A percentile compares a stretch with the other conserved stretches of the same genome.
Conservation (phyloP, 2,888 invertebrate genomes). For the Sphinx pinastri region DNA sequence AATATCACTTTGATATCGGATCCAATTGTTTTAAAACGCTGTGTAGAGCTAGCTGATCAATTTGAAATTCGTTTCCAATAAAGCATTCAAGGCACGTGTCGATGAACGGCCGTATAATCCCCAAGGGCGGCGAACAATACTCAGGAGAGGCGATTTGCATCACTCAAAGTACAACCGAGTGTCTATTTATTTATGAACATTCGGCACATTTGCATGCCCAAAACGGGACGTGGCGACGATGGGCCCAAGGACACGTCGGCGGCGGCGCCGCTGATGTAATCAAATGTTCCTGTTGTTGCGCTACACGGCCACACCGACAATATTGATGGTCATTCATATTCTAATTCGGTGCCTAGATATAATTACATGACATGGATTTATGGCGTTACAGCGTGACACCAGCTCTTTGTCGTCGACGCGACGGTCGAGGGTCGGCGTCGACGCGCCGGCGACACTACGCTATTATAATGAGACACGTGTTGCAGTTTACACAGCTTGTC, state of each 20-base stretch:
- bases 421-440: slow-evolving; percentile 17
- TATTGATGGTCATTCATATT: slow-evolving; percentile 67
- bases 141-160: slow-evolving; percentile 76
- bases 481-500: slow-evolving; percentile 66
- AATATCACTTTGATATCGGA: slow-evolving; percentile 19
- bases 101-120: slow-evolving; percentile 64
- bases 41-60: slow-evolving; percentile 56
- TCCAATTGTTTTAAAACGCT: slow-evolving; percentile 54
- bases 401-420: slow-evolving; percentile 49
- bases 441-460: slow-evolving; percentile 46
- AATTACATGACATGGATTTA: slow-evolving; percentile 66
- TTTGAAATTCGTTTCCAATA: slow-evolving; percentile 71
- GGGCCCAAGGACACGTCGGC: slow-evolving; percentile 58
- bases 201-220: slow-evolving; percentile 77
- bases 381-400: slow-evolving; percentile 50
- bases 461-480: slow-evolving; percentile 57
- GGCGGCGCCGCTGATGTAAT: slow-evolving; percentile 75
- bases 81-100: slow-evolving; percentile 69
- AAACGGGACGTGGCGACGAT: slow-evolving; percentile 57
- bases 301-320: slow-evolving; percentile 48
- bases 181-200: slow-evolving; percentile 60
- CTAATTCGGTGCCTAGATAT: slow-evolving; percentile 66
- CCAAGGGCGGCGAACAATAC: slow-evolving; percentile 78
- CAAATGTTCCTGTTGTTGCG: slow-evolving; percentile 52
- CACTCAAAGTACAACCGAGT: slow-evolving; percentile 54